phyloP scores from a whole-genome alignment of 1,140 invertebrate genomes.

The Notospermus geniculatus region DNA sequence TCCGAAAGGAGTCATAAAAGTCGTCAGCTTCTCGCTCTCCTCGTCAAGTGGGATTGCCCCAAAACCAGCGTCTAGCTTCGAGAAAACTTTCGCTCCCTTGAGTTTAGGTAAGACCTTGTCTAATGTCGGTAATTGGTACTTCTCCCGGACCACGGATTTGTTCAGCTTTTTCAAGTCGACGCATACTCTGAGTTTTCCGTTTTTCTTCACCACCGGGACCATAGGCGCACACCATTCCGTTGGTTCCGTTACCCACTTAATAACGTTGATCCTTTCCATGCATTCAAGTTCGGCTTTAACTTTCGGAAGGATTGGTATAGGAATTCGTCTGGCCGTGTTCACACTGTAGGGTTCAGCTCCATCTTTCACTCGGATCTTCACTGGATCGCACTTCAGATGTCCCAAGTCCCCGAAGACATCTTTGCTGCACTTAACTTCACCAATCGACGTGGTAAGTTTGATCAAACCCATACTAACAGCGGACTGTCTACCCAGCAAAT shows the following conservation, averaged over 20 bases:
- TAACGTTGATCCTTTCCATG: conserved; percentile 35
- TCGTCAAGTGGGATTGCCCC: conserved; percentile 33
- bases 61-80: conserved; percentile 37
- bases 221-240: conserved; percentile 33
- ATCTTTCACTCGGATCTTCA: too few species aligned
- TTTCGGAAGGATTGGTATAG: conserved; percentile 34
- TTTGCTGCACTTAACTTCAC: neutral
- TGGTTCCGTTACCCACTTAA: conserved; percentile 27
- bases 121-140: conserved; percentile 22
- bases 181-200: conserved; percentile 47
- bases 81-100: conserved; percentile 10
- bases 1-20: conserved; percentile 34
- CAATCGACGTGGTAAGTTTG: neutral
- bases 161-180: conserved; percentile 54
- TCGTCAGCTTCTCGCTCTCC: conserved; percentile 21
- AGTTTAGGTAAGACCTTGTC: conserved; percentile 31
- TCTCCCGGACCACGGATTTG: conserved; percentile 27
- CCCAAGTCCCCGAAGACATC: too few species aligned
- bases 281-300: conserved; percentile 38
- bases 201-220: conserved; percentile 28
- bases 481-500: conserved; percentile 13
- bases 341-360: conserved; percentile 22
- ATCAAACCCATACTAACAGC: conserved; percentile 8
- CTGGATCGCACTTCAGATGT: conserved; percentile 11
- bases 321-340: conserved; percentile 34